Evolutionary conservation across 2,888 invertebrate genomes (phyloP), one percentile per base, ranked within the genome.

Genomic region (Sesia bembeciformis): DNA sequence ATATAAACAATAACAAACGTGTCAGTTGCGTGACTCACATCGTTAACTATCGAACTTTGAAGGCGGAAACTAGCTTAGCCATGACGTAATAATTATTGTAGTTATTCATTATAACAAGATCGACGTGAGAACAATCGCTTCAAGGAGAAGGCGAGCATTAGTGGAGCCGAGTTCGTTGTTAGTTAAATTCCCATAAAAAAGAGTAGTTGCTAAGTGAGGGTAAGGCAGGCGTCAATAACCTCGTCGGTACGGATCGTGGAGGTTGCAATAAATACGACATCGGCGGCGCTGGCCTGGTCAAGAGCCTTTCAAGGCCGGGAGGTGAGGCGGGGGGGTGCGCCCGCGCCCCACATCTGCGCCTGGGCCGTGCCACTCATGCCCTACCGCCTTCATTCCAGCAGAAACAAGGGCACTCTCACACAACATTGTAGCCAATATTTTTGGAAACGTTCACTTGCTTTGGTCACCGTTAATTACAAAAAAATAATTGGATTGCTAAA

Each of bases 231-330:
- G 88, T 88, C 86, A 88, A 88, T 88, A 88, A 88, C 88, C 88
- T 88, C 86, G 84, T 62, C 81, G 77, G 84, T 84, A 86, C 81
- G 78, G 84, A 86, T 86, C 84, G 79, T 81, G 81, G 88, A 87
- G 85, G 80, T 88, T 88, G 88, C 88, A 87, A 88, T 87, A 88
- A 87, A 87, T 87, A 87, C 85, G 81, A 81, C 82, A 84, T 78
- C 83, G 83, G 74, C 82, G 78, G 72, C 76, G 74, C 73, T 84
- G 87, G 84, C 76, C 85, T 89, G 88, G 89, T 89, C 89, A 88
- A 88, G 88, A 87, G 87, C 88, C 88, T 89, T 88, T 89, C 89
- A 88, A 89, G 88, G 89, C 82, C 84, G 80, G 81, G 86, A 81
- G 81, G 84, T 78, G 84, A 84, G 81, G 85, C 80, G 86, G 86